Evolutionary conservation across 2,797 vertebrate species (phyloP), one percentile per base, ranked within the genome.

Genomic region (Poecilia velifera): DNA sequence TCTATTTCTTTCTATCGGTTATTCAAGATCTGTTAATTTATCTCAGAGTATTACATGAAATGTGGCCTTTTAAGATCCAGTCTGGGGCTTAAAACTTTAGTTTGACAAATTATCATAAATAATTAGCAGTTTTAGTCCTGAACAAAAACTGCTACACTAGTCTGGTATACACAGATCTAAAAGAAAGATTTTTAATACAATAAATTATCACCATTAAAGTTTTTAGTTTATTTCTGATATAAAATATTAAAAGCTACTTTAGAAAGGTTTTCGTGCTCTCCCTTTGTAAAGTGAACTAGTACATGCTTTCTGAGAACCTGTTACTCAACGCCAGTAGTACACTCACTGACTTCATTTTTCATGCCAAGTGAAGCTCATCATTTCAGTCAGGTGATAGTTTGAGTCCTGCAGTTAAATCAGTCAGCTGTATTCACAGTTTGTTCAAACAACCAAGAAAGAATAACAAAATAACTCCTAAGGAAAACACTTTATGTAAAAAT

Each of bases 361-460:
- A 20, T 64, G 64, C 28, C 43, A 76, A 80, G 28, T 66, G 22
- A 76, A 82, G 75, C 73, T 4, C 28, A 64, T 75, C 25, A 74
- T 78, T 71, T 2, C 72, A 79, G 78, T 76, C 73, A 81, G 28
- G 57, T 53, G 57, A 5, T 71, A 25, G 36, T 28, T 55, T 55
- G 9, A 55, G 10, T 9, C 8, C 25, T n/a, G 39, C 5, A 28
- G 9, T 45, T n/a, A n/a, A 71, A n/a, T 14, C 41, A 45, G 39
- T 70, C 22, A 71, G 68, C 25, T 71, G 10, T 14, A 45, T 71
- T 71, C 22, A 1, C 22, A 20, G 36, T 41, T 68, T 68, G 64
- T 41, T 22, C 3, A 41, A 20, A 68, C 22, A 71, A 71, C 13
- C 68, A 71, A 43, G 66, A 4, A 43, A 49, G 18, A 49, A 6